phyloP scores from a whole-genome alignment of 2,113 vertebrate genomes.

The Orthonyx spaldingii region DNA sequence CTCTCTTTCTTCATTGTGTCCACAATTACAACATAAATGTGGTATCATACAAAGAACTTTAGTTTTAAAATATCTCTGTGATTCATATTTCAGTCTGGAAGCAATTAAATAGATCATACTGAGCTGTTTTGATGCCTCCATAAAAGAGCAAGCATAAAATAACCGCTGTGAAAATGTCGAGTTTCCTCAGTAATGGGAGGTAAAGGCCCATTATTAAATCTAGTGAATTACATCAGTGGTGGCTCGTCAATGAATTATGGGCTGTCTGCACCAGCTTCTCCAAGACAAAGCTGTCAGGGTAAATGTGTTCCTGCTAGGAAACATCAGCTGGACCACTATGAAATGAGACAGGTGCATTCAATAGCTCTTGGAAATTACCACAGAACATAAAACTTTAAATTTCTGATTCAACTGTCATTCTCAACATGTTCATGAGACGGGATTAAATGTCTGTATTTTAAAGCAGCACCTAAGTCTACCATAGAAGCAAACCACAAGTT shows the following conservation, averaged over 20 bases:
- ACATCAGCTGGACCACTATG: background rate
- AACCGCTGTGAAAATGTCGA: background rate
- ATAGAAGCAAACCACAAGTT: background rate
- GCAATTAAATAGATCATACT: background rate
- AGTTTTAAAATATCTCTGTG: background rate
- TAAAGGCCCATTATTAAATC: background rate
- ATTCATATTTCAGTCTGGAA: background rate
- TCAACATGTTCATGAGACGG: fast-evolving
- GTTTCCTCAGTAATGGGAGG: background rate
- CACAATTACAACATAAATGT: background rate
- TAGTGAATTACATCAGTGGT: background rate
- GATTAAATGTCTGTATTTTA: background rate
- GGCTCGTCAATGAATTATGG: background rate
- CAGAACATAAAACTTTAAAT: background rate
- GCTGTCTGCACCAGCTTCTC: background rate
- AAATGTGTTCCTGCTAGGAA: background rate
- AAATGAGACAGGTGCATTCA: background rate
- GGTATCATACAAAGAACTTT: background rate
- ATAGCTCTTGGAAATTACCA: background rate
- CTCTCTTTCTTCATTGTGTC: background rate
- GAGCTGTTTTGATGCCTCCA: background rate
- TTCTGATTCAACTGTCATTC: background rate
- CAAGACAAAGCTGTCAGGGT: background rate
- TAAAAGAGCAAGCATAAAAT: background rate
- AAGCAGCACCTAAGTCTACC: background rate